Evolutionary conservation across 2,113 vertebrate species (phyloP).

Genomic region (Plecturocebus donacophilus): DNA sequence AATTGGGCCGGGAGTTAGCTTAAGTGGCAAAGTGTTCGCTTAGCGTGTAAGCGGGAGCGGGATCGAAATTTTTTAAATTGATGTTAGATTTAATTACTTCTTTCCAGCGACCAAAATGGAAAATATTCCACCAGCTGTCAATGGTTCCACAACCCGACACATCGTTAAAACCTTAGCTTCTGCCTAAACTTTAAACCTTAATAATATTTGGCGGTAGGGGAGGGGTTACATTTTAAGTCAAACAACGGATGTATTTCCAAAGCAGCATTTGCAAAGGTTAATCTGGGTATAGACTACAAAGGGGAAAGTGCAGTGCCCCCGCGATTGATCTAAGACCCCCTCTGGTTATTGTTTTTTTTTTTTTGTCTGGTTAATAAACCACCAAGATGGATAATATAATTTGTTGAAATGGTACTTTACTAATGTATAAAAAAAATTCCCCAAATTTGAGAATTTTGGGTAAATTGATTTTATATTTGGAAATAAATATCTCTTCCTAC

Average conservation of each 20-base stretch:
- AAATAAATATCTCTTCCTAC: not conserved
- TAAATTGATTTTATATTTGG: not conserved
- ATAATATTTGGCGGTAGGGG: not conserved
- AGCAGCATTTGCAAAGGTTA: conserved; percentile 58
- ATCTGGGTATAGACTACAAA: not conserved
- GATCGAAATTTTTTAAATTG: conserved; percentile 39
- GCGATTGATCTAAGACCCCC: conserved; percentile 28
- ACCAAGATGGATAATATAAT: conserved; percentile 46
- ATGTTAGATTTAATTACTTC: not conserved
- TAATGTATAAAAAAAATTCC: not conserved
- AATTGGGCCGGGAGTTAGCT: no score
- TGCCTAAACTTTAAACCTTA: conserved; percentile 39
- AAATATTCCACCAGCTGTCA: conserved; percentile 3
- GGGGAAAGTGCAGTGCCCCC: conserved; percentile 53
- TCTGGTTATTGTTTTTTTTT: not conserved
- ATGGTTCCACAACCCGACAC: not conserved
- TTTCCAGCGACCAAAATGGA: conserved; percentile 21
- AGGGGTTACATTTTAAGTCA: not conserved
- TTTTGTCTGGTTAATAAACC: conserved; percentile 66
- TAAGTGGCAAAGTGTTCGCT: no score
- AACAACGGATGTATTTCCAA: conserved; percentile 39
- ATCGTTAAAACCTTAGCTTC: not conserved
- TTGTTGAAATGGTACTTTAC: conserved; percentile 36
- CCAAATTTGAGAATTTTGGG: not conserved
- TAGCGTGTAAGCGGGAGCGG: no score